Conservation (phyloP, 2,113 vertebrate species). For the Gila orcuttii region DNA sequence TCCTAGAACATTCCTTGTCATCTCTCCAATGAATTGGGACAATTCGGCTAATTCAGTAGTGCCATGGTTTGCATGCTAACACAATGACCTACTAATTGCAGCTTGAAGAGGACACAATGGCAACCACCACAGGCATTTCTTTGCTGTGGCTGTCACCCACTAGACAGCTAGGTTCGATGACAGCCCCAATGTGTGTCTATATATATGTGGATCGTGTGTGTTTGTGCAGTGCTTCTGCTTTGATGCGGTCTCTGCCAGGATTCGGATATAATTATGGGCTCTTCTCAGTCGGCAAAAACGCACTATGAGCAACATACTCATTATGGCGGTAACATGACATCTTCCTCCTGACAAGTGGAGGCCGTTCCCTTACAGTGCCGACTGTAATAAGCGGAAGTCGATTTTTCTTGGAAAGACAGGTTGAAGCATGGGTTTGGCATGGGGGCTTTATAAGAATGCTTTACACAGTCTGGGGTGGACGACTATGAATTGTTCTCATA, state of each 20-base stretch:
- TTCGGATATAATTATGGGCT: slow-evolving; percentile 77
- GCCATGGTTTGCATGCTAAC: slow-evolving; percentile 64
- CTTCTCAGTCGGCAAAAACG: slow-evolving; percentile 74
- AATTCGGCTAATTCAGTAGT: slow-evolving; percentile 64
- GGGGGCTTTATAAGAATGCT: slow-evolving; percentile 68
- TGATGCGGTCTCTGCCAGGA: slow-evolving; percentile 68
- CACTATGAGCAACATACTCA: slow-evolving; percentile 76
- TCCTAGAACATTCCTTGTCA: slow-evolving; percentile 49
- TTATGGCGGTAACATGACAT: slow-evolving; percentile 75
- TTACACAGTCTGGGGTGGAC: not conserved
- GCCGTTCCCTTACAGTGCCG: slow-evolving; percentile 32
- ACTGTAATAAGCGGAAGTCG: slow-evolving; percentile 69
- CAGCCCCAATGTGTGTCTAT: slow-evolving; percentile 63
- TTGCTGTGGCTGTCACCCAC: slow-evolving; percentile 68
- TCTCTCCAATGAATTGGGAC: slow-evolving; percentile 56
- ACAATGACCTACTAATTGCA: slow-evolving; percentile 77
- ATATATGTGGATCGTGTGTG: slow-evolving; percentile 45
- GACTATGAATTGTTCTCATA: not conserved
- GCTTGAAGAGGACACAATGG: slow-evolving; percentile 65
- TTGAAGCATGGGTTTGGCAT: slow-evolving; percentile 76
- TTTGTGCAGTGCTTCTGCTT: slow-evolving; percentile 63
- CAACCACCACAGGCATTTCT: slow-evolving; percentile 56
- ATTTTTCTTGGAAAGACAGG: slow-evolving; percentile 64
- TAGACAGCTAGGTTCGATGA: slow-evolving; percentile 61
- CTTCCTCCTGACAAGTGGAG: slow-evolving; percentile 70